phyloP scores from a whole-genome alignment of 2,888 invertebrate species.

The Ethmia dodecea region DNA sequence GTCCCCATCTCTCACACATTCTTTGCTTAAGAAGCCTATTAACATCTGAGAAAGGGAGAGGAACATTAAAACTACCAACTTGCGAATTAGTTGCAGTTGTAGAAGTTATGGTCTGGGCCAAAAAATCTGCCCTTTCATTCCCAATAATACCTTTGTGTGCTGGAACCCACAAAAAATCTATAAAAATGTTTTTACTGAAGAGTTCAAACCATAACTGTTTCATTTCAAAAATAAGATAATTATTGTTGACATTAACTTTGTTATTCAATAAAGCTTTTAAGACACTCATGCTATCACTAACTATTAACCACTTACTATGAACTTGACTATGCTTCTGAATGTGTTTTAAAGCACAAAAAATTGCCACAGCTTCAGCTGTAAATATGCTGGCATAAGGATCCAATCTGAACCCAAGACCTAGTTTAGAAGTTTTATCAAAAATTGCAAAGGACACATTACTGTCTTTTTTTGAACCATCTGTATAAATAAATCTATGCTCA shows the following conservation, averaged over 20 bases:
- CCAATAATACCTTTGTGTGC: too few relatives aligned
- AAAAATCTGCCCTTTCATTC: too few relatives aligned
- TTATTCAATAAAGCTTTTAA: slow-evolving; percentile 1
- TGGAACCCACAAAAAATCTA: too few relatives aligned
- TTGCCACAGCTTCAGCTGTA: slow-evolving; percentile 1
- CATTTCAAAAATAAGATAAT: slow-evolving; percentile 6
- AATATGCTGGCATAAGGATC: slow-evolving; percentile 1
- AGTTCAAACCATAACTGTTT: too few relatives aligned
- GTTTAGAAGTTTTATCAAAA: background rate
- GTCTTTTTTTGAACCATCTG: slow-evolving; percentile 2
- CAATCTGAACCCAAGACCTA: slow-evolving; percentile 1
- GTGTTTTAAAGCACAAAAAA: slow-evolving; percentile 2
- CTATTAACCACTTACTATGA: slow-evolving; percentile 1
- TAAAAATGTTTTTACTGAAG: too few relatives aligned
- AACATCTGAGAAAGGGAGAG: too few relatives aligned
- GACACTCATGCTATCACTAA: slow-evolving; percentile 6
- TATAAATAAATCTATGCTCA: slow-evolving; percentile 3
- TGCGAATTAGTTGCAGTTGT: too few relatives aligned
- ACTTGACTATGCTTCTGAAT: background rate
- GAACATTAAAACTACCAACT: too few relatives aligned
- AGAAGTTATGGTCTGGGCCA: too few relatives aligned
- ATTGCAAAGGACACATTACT: slow-evolving; percentile 2
- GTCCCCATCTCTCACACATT: background rate
- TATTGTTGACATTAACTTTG: slow-evolving; percentile 2
- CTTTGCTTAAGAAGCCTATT: background rate